Evolutionary conservation across 2,888 invertebrate genomes (phyloP).

Genomic region (Archips xylosteana): DNA sequence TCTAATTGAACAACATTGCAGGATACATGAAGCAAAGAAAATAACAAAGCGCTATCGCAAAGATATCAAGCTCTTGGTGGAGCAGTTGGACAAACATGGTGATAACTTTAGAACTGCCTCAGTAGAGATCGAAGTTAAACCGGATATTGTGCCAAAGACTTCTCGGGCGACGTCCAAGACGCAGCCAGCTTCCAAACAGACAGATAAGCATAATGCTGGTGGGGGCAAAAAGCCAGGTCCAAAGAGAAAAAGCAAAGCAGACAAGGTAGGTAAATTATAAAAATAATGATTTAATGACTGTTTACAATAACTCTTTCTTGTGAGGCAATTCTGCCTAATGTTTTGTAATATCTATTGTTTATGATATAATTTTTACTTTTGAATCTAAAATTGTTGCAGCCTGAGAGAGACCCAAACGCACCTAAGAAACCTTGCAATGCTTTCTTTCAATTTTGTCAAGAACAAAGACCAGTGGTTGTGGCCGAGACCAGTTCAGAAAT

Average conservation of each 20-base stretch:
- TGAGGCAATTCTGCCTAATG: too few relatives aligned
- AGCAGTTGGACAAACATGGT: slow-evolving; percentile 88
- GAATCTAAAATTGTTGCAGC: slow-evolving; percentile 53
- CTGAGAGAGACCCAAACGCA: slow-evolving; percentile 89
- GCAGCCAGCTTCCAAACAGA: slow-evolving; percentile 60
- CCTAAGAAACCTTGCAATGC: slow-evolving; percentile 93
- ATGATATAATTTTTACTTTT: too few relatives aligned
- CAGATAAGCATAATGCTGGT: slow-evolving; percentile 66
- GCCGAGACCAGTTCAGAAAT: slow-evolving; percentile 87
- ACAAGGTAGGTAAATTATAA: slow-evolving; percentile 80
- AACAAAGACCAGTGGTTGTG: slow-evolving; percentile 90
- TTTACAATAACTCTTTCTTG: too few relatives aligned
- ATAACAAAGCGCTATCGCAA: slow-evolving; percentile 88
- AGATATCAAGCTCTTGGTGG: slow-evolving; percentile 89
- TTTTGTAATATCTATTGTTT: too few relatives aligned
- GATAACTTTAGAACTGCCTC: slow-evolving; percentile 88
- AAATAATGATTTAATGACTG: neutral
- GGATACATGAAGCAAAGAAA: slow-evolving; percentile 90
- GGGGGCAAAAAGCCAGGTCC: slow-evolving; percentile 73
- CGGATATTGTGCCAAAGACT: slow-evolving; percentile 61
- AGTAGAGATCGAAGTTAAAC: slow-evolving; percentile 83
- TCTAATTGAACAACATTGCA: slow-evolving; percentile 59
- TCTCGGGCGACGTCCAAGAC: slow-evolving; percentile 62
- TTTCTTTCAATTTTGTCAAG: slow-evolving; percentile 93
- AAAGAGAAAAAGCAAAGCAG: slow-evolving; percentile 87